Percentiles rank a stretch among this genome's conserved stretches.
phyloP scores from a whole-genome alignment of 2,797 vertebrate species.

The Oryzias sinensis region DNA sequence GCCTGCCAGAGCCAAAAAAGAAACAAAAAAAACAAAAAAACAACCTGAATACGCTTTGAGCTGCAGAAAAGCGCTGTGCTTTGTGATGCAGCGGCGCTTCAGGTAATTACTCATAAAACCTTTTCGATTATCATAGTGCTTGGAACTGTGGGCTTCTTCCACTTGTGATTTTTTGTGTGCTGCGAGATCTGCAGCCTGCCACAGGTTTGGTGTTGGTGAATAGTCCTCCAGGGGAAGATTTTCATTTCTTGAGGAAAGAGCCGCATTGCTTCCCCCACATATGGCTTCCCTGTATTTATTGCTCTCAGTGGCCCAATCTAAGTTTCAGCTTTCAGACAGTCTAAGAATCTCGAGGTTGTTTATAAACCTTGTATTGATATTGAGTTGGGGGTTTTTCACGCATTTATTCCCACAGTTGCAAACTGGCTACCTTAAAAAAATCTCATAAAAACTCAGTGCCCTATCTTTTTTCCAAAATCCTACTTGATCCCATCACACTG shows the following conservation, averaged over 20 bases:
- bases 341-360: slow-evolving; percentile 23
- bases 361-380: slow-evolving; percentile 13
- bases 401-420: slow-evolving; percentile 20
- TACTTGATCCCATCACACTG: slow-evolving; percentile 69
- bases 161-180: slow-evolving; percentile 6
- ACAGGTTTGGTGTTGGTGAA: slow-evolving; percentile 55
- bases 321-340: slow-evolving; percentile 34
- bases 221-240: slow-evolving; percentile 52
- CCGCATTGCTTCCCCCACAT: slow-evolving; percentile 46
- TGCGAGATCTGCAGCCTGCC: slow-evolving; percentile 17
- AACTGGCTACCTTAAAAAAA: slow-evolving; percentile 42
- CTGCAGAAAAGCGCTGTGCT: slow-evolving; percentile 8
- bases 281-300: slow-evolving; percentile 40
- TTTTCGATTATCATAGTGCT: slow-evolving; percentile 23
- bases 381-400: slow-evolving; percentile 3
- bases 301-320: slow-evolving; percentile 41
- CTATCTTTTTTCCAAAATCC: slow-evolving; percentile 1
- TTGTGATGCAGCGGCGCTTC: slow-evolving; percentile 16
- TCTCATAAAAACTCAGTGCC: no score
- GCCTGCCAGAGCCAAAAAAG: neutral
- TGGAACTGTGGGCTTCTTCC: slow-evolving; percentile 30
- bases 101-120: slow-evolving; percentile 42
- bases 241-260: slow-evolving; percentile 61
- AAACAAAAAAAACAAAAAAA: no score
- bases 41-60: slow-evolving; percentile 27